These are phyloP conservation scores for Lytechinus pictus DNA, from an alignment of 35 echinoderm and acorn worm genomes.

Conservation along the genomic window DNA sequence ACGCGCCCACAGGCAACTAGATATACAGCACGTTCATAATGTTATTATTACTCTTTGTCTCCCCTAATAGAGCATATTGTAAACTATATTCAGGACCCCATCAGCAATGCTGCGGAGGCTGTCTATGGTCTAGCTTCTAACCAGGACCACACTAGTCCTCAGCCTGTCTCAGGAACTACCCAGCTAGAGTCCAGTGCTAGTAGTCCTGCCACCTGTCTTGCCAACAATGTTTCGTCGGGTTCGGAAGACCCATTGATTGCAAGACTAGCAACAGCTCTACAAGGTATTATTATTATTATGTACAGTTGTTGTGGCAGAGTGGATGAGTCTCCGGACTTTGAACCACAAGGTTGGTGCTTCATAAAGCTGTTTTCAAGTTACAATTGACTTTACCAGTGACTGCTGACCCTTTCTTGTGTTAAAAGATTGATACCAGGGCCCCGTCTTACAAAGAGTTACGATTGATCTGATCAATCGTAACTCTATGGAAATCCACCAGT, in stretches of 20 bases:
- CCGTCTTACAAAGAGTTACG: too few species aligned
- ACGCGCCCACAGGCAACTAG: too few species aligned
- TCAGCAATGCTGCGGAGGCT: conserved; percentile 51
- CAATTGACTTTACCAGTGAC: too few species aligned
- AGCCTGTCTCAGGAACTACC: background rate
- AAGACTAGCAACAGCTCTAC: background rate
- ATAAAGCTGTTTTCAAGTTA: too few species aligned
- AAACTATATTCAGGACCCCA: conserved; percentile 77
- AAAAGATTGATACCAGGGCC: too few species aligned
- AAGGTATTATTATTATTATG: background rate
- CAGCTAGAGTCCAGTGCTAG: background rate
- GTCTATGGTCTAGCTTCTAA: conserved; percentile 61
- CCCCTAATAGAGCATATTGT: conserved; percentile 62
- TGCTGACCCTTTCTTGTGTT: too few species aligned
- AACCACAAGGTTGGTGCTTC: too few species aligned
- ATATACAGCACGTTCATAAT: too few species aligned
- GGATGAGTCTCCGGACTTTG: too few species aligned
- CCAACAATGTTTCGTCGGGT: background rate
- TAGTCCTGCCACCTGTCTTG: background rate
- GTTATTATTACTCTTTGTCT: background rate
- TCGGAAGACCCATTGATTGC: background rate
- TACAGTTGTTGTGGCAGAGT: too few species aligned
- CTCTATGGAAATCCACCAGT: too few species aligned
- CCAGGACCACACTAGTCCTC: background rate
- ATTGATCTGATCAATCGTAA: too few species aligned